Base-by-base conservation (phyloP, 1,140 invertebrate genomes). In the Phymastichus coffea region DNA sequence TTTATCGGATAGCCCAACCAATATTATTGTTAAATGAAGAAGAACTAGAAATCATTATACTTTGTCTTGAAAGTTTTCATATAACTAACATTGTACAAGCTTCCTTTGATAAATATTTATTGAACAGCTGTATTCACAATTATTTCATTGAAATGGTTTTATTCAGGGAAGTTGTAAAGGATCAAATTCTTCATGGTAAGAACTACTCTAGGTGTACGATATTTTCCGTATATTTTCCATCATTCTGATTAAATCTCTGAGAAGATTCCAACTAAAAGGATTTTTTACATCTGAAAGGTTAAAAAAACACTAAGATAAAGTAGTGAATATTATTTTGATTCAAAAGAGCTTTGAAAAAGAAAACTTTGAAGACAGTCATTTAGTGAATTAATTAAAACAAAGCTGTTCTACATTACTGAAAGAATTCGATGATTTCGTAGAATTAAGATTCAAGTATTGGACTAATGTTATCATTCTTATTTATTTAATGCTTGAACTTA, bases 51-150 rank as follows among this genome's bases (percentile, higher is more conserved):
- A 43, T 56, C 23, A 15, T 66, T 3, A 14, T 57, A 15, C 12
- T 66, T 14, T 41, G 54, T 15, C 25, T 64, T 14, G 53, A 57
- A 25, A 48, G 52, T 30, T 57, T 66, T 38, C 61, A 63, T 35
- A 23, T 53, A 1, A 57, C 57, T 10, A 66, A 66, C 60, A 19
- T 44, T 10, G 1, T 54, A 8, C 44, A 52, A 6, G 28, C 17
- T 38, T 55, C 35, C 10, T 57, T 66, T 17, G 60, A 57, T n/a
- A 59, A 57, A 46, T 66, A 60, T 54, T 30, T 66, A 9, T 30
- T 26, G 35, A 44, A 38, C 17, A 63, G 61, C 48, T 61, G 61
- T 7, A 28, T 60, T 19, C 57, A 66, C 28, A 23, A 60, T 49
- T 4, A 63, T 10, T 57, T 66, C 8, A 20, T 61, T 17, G 53